Conservation (phyloP, 2,797 vertebrate species). For the Pempheris klunzingeri region DNA sequence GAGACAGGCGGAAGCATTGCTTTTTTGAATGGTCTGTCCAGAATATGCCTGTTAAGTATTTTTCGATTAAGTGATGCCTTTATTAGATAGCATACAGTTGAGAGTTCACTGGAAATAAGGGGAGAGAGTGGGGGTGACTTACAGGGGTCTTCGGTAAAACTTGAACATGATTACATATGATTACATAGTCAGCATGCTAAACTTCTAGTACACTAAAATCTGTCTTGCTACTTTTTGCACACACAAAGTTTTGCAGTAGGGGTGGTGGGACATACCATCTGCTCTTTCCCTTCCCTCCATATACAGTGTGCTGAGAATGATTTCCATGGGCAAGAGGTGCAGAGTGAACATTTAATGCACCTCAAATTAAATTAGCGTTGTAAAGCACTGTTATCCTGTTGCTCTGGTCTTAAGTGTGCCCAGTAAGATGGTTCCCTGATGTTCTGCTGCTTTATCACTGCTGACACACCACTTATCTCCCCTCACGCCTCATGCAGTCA, state of each 20-base stretch:
- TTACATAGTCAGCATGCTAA: neutral
- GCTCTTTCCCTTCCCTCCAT: neutral
- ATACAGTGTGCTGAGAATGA: slow-evolving; percentile 4
- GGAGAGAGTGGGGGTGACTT: neutral
- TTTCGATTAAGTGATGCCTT: neutral
- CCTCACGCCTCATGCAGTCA: neutral
- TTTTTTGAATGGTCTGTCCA: slow-evolving; percentile 1
- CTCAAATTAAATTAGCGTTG: slow-evolving; percentile 26
- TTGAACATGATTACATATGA: neutral
- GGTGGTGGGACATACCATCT: neutral
- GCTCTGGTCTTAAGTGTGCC: neutral
- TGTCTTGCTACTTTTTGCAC: neutral
- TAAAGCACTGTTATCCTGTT: slow-evolving; percentile 18
- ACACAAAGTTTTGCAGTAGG: neutral
- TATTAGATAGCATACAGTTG: neutral
- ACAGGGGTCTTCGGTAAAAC: neutral
- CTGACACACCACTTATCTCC: slow-evolving; percentile 28
- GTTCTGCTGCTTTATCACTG: slow-evolving; percentile 20
- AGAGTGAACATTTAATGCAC: slow-evolving; percentile 20
- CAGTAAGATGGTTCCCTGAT: slow-evolving; percentile 5
- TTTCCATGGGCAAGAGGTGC: neutral
- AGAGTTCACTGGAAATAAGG: neutral
- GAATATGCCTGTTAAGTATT: neutral
- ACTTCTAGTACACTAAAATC: neutral
- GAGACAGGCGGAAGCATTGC: too few relatives aligned